Base-by-base conservation (phyloP, 2,797 vertebrate genomes). In the Ammospiza maritima region DNA sequence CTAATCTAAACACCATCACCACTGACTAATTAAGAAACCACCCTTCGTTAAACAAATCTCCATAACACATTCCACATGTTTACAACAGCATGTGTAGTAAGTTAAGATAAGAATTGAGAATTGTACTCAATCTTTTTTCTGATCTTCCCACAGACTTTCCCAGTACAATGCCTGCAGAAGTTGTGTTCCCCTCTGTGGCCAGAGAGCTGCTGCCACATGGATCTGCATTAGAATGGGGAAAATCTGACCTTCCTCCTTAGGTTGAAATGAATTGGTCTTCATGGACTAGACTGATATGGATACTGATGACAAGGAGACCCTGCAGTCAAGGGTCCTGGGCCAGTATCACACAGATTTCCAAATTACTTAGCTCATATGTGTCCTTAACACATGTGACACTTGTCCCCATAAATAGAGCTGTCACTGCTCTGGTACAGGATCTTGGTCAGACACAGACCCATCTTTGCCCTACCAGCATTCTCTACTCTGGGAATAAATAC, bases 231-330 rank as follows among this genome's bases (percentile, higher is more conserved):
- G 8, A 74, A 27, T 20, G 12, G 11, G 12, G 5, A 44, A 64
- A 72, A 91, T 56, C 10, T 83, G 22, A 57, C 2, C 4, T 56
- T 54, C 65, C 11, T 57, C 19, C 66, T 60, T 16, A 21, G 9
- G 30, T 0, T 0, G 0, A 66, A n/a, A 47, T 30, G 16, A 71
- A 4, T 9, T 65, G 14, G 32, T 27, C 11, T 89, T 77, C 32
- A 34, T 30, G 4, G 29, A 38, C 34, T 54, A 66, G 45, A 17
- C 5, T 64, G 56, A 51, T 10, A 38, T 73, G 13, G 66, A 32
- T 30, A 54, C 3, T 72, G 25, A 40, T 5, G 1, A 14, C 16
- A 73, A 65, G 20, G 23, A 64, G 56, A 64, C 6, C 1, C 42
- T 78, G 27, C 11, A 85, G 2, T 51, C 38, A 56, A 38, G 18